Base-by-base conservation (phyloP, 2,113 vertebrate species). In the Asarcornis scutulata region DNA sequence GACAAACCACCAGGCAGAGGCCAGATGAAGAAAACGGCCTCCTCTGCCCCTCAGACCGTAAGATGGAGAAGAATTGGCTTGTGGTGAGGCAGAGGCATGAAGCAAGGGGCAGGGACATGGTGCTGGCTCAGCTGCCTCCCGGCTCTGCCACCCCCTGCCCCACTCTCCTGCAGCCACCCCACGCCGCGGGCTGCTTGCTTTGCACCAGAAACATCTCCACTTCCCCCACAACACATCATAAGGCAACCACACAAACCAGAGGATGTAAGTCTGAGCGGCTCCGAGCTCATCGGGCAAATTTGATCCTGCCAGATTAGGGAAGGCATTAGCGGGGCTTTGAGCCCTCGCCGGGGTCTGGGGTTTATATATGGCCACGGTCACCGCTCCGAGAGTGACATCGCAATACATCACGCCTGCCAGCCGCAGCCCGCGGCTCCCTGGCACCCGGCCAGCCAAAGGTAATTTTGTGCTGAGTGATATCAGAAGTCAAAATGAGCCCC, bases 391-490 rank as follows among this genome's bases (percentile, higher is more conserved):
- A 91, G 93, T 95, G 96, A 93, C 97, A 94, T 66, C 36, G 17
- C 29, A 64, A 95, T 96, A 62, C 93, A 92, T 96, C 96, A 95
- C 25, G 14, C 34, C 75, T 69, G 85, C 86, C 86, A 68, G 73
- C 87, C 91, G 1, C 83, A 88, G 90, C 93, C 92, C 66, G 36
- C 94, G 42, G 93, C 27, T 6, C 76, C 93, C 81, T 97, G 97
- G 96, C 95, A 66, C 84, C 52, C 7, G 0, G 90, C 97, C 96
- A 97, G 92, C 75, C 86, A 93, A 93, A 78, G 95, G 96, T 94
- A 96, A 96, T 97, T 97, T 88, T 96, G 96, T 96, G 96, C 96
- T 96, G 96, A 97, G 96, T 96, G 96, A 96, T 96, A 97, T 88
- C 96, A 97, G 96, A 95, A 96, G 95, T 76, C 18, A 2, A 94